These are phyloP conservation scores for Drosophila bocki DNA, from an alignment of 1,140 invertebrate species.

Conservation along the genomic window DNA sequence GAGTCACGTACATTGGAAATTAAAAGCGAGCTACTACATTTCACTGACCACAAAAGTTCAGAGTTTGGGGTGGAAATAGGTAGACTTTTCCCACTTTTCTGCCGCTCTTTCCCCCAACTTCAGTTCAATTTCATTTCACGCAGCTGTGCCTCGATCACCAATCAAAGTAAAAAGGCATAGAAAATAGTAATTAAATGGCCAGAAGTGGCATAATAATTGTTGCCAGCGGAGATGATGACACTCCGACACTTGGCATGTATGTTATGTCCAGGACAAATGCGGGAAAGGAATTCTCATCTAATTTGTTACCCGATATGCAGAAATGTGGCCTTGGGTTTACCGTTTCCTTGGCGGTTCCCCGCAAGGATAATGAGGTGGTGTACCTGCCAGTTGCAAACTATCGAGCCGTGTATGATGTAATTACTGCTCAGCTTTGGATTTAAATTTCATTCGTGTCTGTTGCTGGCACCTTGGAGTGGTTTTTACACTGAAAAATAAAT, in stretches of 20 bases:
- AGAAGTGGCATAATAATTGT: slow-evolving; percentile 46
- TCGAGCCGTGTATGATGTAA: slow-evolving; percentile 44
- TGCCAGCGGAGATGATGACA: slow-evolving; percentile 18
- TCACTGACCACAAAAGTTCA: slow-evolving; percentile 48
- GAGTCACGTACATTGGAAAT: slow-evolving; percentile 58
- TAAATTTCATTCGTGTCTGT: slow-evolving; percentile 33
- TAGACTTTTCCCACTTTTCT: background rate
- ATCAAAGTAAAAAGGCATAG: slow-evolving; percentile 45
- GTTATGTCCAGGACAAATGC: background rate
- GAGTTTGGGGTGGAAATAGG: slow-evolving; percentile 1
- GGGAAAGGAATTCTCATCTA: slow-evolving; percentile 19
- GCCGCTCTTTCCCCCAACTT: background rate
- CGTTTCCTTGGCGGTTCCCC: slow-evolving; percentile 27
- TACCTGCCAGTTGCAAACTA: slow-evolving; percentile 14
- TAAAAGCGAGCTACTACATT: slow-evolving; percentile 54
- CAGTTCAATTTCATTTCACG: slow-evolving; percentile 48
- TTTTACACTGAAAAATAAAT: background rate
- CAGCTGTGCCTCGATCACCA: slow-evolving; percentile 48
- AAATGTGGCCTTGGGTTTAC: slow-evolving; percentile 21
- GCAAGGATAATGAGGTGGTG: slow-evolving; percentile 42
- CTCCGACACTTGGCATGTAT: slow-evolving; percentile 1
- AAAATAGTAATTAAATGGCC: slow-evolving; percentile 54
- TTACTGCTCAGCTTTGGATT: slow-evolving; percentile 36
- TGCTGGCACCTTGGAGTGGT: background rate
- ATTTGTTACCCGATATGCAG: slow-evolving; percentile 38